Base-by-base conservation (phyloP, 2,113 vertebrate genomes). In the Corynorhinus townsendii region DNA sequence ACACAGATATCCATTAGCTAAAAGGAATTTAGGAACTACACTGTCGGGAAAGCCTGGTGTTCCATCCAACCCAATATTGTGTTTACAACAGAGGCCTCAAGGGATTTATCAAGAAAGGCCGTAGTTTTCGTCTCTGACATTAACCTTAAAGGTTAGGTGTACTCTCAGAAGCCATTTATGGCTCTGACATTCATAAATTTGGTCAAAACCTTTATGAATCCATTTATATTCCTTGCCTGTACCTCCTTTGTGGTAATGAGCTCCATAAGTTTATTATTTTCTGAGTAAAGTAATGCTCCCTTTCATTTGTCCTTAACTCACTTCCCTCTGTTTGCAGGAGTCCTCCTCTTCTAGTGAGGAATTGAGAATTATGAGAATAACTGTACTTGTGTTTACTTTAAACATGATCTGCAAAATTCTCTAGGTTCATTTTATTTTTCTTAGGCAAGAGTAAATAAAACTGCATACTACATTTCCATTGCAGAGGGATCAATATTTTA, bases 151-250 rank as follows among this genome's bases (percentile, higher is more conserved):
- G 96, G 89, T 92, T 84, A 97, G 94, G 86, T 96, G 91, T 96
- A 94, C 93, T 95, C 62, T 89, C 77, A 91, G 95, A 94, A 80
- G 89, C 96, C 95, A 86, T 96, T 97, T 96, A 96, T 89, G 94
- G 71, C 93, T 96, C 94, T 97, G 97, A 97, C 96, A 97, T 96
- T 97, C 96, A 96, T 96, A 96, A 96, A 96, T 96, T 96, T 96
- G 96, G 73, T 56, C 95, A 87, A 96, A 97, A 96, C 96, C 95
- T 97, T 95, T 96, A 95, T 96, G 95, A 97, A 94, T 95, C 89
- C 95, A 97, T 96, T 97, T 94, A 92, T 47, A 95, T 96, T 91
- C 96, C 95, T 86, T 30, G 64, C 75, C 89, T 85, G 62, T 81
- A 38, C 45, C 59, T 92, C 94, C 83, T 92, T 88, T 80, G 79